These are phyloP conservation scores for Artemia franciscana DNA, from an alignment of 1,140 invertebrate genomes.

Conservation along the genomic window DNA sequence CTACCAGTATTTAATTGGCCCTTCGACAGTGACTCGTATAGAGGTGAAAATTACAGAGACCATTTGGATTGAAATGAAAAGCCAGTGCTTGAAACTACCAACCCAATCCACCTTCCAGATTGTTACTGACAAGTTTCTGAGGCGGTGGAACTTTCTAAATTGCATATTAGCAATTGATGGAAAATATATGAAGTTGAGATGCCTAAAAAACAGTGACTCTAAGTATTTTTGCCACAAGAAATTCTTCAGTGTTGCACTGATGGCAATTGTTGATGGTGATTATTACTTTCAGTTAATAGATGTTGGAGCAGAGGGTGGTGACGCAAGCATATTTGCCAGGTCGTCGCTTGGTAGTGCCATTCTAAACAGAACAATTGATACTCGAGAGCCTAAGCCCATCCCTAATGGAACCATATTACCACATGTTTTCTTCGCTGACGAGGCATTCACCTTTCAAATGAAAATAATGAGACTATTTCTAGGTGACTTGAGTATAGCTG, in stretches of 20 bases:
- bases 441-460: background rate
- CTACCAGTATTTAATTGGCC: background rate
- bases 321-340: slow-evolving; percentile 19
- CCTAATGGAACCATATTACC: background rate
- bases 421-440: slow-evolving; percentile 15
- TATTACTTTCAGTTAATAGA: slow-evolving; percentile 23
- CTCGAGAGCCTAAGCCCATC: background rate
- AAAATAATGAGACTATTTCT: background rate
- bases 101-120: background rate
- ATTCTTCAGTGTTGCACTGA: slow-evolving; percentile 24
- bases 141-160: background rate
- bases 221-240: slow-evolving; percentile 27
- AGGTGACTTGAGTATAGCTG: background rate
- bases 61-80: background rate
- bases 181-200: background rate
- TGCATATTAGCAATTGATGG: background rate
- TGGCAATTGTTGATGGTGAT: slow-evolving; percentile 24
- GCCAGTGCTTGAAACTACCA: background rate
- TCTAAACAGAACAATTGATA: background rate
- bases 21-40: background rate
- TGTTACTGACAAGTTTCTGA: background rate
- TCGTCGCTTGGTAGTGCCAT: slow-evolving; percentile 9
- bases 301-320: slow-evolving; percentile 22
- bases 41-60: background rate
- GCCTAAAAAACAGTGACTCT: slow-evolving; percentile 16